Evolutionary conservation across 1,140 invertebrate genomes (phyloP).

Genomic region (Zaprionus gabonicus): DNA sequence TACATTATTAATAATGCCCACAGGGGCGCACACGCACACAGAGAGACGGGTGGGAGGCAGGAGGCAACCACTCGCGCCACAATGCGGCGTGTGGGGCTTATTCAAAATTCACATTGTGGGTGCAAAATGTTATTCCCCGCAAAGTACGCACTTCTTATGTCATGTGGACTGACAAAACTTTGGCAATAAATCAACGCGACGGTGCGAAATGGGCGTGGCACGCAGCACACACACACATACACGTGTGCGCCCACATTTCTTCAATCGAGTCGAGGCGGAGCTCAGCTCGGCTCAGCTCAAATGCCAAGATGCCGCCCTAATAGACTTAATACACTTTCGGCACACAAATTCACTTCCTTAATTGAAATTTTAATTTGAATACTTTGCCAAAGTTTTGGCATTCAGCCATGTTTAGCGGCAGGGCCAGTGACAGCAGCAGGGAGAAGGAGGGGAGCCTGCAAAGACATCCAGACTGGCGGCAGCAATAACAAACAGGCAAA

Average conservation of each 20-base stretch:
- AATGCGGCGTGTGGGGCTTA: constrained; percentile 32
- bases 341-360: constrained; percentile 83
- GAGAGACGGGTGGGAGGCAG: constrained; percentile 10
- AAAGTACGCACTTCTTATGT: constrained; percentile 76
- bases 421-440: not conserved
- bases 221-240: constrained; percentile 5
- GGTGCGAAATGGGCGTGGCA: constrained; percentile 66
- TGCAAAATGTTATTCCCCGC: constrained; percentile 72
- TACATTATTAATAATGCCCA: constrained; percentile 81
- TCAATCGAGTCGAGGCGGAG: constrained; percentile 14
- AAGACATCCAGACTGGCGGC: constrained; percentile 30
- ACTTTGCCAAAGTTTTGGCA: constrained; percentile 82
- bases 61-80: constrained; percentile 11
- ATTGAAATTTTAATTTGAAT: constrained; percentile 84
- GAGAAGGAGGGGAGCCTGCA: not conserved
- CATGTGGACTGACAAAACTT: constrained; percentile 80
- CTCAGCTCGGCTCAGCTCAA: constrained; percentile 54
- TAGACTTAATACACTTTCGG: constrained; percentile 82
- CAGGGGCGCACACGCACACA: constrained; percentile 14
- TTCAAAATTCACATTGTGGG: constrained; percentile 61
- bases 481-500: constrained; percentile 74
- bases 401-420: constrained; percentile 54
- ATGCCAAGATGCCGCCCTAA: constrained; percentile 78
- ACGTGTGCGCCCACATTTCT: constrained; percentile 52
- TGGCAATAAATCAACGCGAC: constrained; percentile 79